Percentiles rank a stretch among this genome's conserved stretches.
phyloP scores from a whole-genome alignment of 2,888 invertebrate species.

The Scaeva pyrastri region DNA sequence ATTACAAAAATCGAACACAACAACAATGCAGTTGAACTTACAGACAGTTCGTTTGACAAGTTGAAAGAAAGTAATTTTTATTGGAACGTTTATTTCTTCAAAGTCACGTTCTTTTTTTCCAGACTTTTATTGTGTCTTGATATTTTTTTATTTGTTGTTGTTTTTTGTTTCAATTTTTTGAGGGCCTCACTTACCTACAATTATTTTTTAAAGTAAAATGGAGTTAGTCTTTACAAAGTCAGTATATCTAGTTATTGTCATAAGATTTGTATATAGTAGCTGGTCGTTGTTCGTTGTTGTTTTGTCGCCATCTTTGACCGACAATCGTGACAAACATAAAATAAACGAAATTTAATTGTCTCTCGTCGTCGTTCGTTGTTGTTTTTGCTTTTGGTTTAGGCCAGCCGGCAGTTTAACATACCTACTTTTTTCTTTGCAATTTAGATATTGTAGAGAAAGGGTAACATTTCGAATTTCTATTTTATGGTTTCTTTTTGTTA shows the following conservation, averaged over 20 bases:
- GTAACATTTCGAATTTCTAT: constrained; percentile 26
- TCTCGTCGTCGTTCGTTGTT: constrained; percentile 2
- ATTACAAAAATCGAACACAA: neutral
- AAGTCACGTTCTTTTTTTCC: constrained; percentile 69
- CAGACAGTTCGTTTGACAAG: constrained; percentile 29
- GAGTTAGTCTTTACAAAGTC: constrained; percentile 31
- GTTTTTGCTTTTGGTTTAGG: neutral
- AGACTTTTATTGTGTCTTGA: constrained; percentile 4
- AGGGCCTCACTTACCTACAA: constrained; percentile 56
- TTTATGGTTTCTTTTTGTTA: constrained; percentile 6
- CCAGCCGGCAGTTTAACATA: constrained; percentile 1
- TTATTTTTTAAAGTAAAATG: constrained; percentile 42
- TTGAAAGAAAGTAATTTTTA: constrained; percentile 67
- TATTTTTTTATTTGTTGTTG: too few relatives aligned
- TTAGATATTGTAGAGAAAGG: constrained; percentile 23
- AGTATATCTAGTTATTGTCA: neutral
- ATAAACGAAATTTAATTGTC: constrained; percentile 70
- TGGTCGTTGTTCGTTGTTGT: neutral
- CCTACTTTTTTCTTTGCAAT: neutral
- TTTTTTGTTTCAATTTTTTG: constrained; percentile 23
- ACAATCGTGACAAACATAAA: constrained; percentile 71
- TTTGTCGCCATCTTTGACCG: constrained; percentile 23
- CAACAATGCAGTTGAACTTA: neutral
- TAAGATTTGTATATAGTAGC: too few relatives aligned
- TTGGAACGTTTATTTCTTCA: constrained; percentile 53